Evolutionary conservation across 2,113 vertebrate genomes (phyloP), one percentile per base, ranked within the genome.

Genomic region (Larimichthys polyactis): DNA sequence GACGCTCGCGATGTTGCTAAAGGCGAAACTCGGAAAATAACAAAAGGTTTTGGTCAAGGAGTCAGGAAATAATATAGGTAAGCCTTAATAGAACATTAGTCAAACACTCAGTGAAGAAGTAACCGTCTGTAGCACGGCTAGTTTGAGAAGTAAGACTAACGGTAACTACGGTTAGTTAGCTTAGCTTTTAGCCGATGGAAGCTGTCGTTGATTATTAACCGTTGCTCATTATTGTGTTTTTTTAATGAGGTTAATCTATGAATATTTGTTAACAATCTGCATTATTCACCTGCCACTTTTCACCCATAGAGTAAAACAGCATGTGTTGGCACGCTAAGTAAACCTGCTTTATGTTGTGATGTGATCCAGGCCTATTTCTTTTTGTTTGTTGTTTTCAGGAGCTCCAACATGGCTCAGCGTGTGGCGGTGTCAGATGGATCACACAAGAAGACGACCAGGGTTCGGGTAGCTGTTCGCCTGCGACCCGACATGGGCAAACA

Each of bases 401-500:
- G 36, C 3, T 29, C 12, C 58, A 82, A 65, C 24, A 96, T 96
- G 95, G 94, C 95, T 3, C 94, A 94, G 71, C 94, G 95, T n/a
- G 90, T 94, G 36, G 22, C 75, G 2, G 14, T 66, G 36, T 43
- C 70, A 11, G 94, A 95, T 19, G 87, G 83, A 16, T 82, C 73
- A 27, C 70, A 79, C 54, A 95, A 87, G 81, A 93, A 92, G 76
- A 84, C 78, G 1, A 89, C 96, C 67, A 93, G 94, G 24, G 95
- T 98, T 9, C 96, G 94, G 6, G 97, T 98, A 0, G 95, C 95
- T 0, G 97, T 98, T 29, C 93, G 97, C 0, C 92, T 98, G 15
- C 92, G 97, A 11, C 97, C 97, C 1, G 95, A 90, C 69, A 93
- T 97, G 93, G 82, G 71, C 62, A 83, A 88, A 15, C 88, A 89